Conservation (phyloP, 2,113 vertebrate species). For the Poeciliopsis retropinna region DNA sequence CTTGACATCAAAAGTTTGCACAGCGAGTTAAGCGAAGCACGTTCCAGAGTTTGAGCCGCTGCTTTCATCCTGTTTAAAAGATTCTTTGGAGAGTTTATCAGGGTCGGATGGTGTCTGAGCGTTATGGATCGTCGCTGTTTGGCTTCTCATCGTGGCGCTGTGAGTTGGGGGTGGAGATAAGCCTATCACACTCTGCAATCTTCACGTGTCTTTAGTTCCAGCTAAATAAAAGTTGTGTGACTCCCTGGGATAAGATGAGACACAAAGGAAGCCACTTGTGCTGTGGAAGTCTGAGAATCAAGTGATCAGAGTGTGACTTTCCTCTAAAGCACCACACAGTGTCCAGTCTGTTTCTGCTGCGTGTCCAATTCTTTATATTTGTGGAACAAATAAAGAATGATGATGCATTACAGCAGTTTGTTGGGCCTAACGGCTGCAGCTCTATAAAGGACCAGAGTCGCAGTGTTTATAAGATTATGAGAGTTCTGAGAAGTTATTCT, state of each 20-base stretch:
- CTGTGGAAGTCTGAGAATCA: constrained; percentile 56
- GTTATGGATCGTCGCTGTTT: constrained; percentile 36
- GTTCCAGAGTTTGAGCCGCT: constrained; percentile 3
- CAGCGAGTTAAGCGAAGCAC: constrained; percentile 7
- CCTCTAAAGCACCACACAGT: constrained; percentile 59
- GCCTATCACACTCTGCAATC: constrained; percentile 50
- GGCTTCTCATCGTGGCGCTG: constrained; percentile 41
- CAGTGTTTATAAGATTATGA: constrained; percentile 24
- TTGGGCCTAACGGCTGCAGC: constrained; percentile 18
- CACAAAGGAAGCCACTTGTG: constrained; percentile 67
- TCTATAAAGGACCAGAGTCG: constrained; percentile 17
- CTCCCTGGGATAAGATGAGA: constrained; percentile 58
- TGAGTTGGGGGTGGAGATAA: constrained; percentile 35
- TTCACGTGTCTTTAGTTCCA: constrained; percentile 59
- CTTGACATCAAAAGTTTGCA: neutral
- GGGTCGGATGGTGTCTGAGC: constrained; percentile 32
- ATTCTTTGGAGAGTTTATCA: constrained; percentile 21
- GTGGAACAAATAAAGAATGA: constrained; percentile 34
- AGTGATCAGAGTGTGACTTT: constrained; percentile 67
- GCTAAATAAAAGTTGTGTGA: constrained; percentile 70
- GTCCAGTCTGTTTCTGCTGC: constrained; percentile 45
- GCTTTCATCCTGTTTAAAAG: constrained; percentile 8
- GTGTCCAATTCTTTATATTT: constrained; percentile 51
- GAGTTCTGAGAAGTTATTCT: constrained; percentile 8
- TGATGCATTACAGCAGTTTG: constrained; percentile 29